phyloP scores from a whole-genome alignment of 2,797 vertebrate species.

The Peromyscus eremicus region DNA sequence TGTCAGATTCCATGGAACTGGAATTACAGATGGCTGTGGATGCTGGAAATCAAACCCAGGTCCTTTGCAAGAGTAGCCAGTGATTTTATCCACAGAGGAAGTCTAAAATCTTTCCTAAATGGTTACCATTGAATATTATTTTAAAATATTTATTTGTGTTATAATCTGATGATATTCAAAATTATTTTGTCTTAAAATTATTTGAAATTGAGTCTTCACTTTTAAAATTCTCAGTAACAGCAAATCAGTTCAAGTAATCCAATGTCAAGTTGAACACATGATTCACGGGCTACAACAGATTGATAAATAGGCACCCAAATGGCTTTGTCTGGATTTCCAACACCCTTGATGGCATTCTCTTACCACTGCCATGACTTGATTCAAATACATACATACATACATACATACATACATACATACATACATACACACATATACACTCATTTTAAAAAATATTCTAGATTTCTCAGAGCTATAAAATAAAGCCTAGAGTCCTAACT shows the following conservation, averaged over 20 bases:
- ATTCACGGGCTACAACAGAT: background rate
- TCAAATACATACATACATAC: background rate
- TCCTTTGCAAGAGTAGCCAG: too few species aligned
- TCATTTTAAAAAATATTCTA: background rate
- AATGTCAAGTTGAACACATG: background rate
- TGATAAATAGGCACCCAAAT: background rate
- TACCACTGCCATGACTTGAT: background rate
- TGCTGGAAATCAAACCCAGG: too few species aligned
- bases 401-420: background rate
- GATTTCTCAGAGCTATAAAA: slow-evolving; percentile 35
- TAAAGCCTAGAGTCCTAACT: slow-evolving; percentile 6
- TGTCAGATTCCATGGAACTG: background rate
- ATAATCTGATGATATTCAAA: slow-evolving; percentile 36
- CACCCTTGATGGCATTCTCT: background rate
- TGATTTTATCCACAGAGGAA: background rate
- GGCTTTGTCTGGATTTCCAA: background rate
- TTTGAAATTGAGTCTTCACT: slow-evolving; percentile 65
- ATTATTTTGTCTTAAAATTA: slow-evolving; percentile 53
- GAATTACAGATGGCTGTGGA: background rate
- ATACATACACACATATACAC: background rate
- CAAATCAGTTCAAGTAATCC: background rate
- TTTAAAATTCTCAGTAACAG: background rate
- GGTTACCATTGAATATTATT: slow-evolving; percentile 35
- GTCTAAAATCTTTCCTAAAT: background rate
- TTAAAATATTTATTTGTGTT: slow-evolving; percentile 37